Conservation (phyloP, 2,797 vertebrate genomes). For the Lophius americanus region DNA sequence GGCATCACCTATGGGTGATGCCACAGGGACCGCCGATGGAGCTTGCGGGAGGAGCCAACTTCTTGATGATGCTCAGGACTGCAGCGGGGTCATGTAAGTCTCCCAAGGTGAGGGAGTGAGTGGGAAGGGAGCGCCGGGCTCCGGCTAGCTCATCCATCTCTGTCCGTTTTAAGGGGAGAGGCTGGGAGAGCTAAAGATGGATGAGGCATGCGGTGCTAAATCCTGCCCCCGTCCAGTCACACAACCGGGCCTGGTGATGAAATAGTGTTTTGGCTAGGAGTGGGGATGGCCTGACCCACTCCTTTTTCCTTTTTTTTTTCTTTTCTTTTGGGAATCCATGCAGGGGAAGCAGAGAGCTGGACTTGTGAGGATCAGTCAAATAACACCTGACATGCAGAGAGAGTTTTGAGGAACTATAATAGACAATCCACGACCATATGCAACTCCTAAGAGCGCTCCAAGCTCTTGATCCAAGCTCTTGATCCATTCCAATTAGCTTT, state of each 20-base stretch:
- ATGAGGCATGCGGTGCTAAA: constrained; percentile 71
- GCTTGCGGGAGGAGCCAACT: constrained; percentile 21
- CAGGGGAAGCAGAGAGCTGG: constrained; percentile 42
- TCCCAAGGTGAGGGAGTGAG: constrained; percentile 63
- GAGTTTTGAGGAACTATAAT: neutral
- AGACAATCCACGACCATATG: constrained; percentile 25
- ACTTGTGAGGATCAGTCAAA: constrained; percentile 53
- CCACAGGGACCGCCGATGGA: neutral
- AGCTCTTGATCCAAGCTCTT: constrained; percentile 34
- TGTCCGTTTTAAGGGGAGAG: constrained; percentile 68
- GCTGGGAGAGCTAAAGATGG: constrained; percentile 67
- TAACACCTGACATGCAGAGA: constrained; percentile 53
- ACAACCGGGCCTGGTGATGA: constrained; percentile 60
- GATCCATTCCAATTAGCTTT: constrained; percentile 40
- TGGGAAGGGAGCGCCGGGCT: constrained; percentile 50
- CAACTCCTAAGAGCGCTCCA: constrained; percentile 8
- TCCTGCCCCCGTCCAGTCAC: constrained; percentile 65
- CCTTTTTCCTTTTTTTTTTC: constrained; percentile 53
- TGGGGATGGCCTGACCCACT: constrained; percentile 48
- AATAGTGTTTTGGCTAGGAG: constrained; percentile 71
- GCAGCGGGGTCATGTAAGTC: constrained; percentile 24
- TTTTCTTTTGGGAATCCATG: constrained; percentile 25
- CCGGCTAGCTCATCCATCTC: constrained; percentile 66
- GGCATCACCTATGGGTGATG: constrained; percentile 1
- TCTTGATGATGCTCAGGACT: constrained; percentile 31